These are phyloP conservation scores for Acinonyx jubatus DNA, from an alignment of 2,113 vertebrate genomes.

Conservation along the genomic window DNA sequence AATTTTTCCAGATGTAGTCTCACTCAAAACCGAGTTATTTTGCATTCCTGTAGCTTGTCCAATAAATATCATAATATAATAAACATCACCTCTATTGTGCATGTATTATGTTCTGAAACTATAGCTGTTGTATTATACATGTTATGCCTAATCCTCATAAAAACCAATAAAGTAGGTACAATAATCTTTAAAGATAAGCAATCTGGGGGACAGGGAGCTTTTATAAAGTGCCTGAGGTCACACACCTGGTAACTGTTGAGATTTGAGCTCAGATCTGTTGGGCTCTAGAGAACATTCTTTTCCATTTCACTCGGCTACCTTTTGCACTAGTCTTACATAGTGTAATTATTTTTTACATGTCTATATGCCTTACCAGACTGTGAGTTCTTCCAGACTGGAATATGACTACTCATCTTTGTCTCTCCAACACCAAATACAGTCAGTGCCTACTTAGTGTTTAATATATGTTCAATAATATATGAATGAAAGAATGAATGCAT, in stretches of 20 bases:
- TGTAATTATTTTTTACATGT: slow-evolving; percentile 34
- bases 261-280: not conserved
- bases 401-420: not conserved
- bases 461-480: not conserved
- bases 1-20: not conserved
- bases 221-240: not conserved
- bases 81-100: not conserved
- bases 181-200: not conserved
- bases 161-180: not conserved
- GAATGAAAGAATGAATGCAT: not conserved
- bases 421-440: not conserved
- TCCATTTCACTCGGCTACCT: not conserved
- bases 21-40: not conserved
- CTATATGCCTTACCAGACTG: not conserved
- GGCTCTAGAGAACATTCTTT: not conserved
- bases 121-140: not conserved
- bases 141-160: not conserved
- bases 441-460: not conserved
- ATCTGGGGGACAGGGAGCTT: not conserved
- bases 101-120: not conserved
- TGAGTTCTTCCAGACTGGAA: not conserved
- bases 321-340: not conserved
- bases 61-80: not conserved
- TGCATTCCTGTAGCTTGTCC: not conserved
- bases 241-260: not conserved